Evolutionary conservation across 2,888 invertebrate genomes (phyloP).

Genomic region (Sesia apiformis): DNA sequence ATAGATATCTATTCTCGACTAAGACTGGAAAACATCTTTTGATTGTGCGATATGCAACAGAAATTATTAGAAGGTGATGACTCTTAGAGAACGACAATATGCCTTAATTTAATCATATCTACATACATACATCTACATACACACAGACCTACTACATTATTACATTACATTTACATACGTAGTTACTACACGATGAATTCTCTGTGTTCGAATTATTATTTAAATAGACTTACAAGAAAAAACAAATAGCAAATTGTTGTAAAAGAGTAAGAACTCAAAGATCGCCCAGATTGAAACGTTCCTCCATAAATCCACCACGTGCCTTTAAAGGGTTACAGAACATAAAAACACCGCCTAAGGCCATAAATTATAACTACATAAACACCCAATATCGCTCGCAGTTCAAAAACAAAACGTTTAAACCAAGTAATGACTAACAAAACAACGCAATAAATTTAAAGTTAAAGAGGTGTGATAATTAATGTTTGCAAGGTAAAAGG

Average conservation of each 20-base stretch:
- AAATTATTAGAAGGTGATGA: no score
- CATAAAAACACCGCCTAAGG: conserved; percentile 50
- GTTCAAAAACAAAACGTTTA: conserved; percentile 22
- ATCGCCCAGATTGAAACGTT: conserved; percentile 65
- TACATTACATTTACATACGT: neutral
- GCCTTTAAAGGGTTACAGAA: conserved; percentile 44
- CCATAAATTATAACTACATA: conserved; percentile 63
- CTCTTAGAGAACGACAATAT: no score
- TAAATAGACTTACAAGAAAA: neutral
- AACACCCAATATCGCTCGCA: conserved; percentile 45
- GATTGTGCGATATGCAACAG: no score
- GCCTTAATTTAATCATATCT: no score
- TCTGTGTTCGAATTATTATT: neutral
- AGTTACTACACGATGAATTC: neutral
- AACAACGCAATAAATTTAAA: conserved; percentile 64
- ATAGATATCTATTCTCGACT: no score
- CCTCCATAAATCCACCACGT: conserved; percentile 59
- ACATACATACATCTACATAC: neutral
- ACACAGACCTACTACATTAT: neutral
- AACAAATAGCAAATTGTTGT: conserved; percentile 33
- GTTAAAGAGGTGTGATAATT: conserved; percentile 72
- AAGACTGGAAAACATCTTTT: no score
- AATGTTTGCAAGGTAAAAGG: conserved; percentile 60
- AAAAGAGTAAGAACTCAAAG: conserved; percentile 26
- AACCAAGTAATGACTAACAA: conserved; percentile 57